Percentiles rank a stretch among this genome's conserved stretches.
Conservation (phyloP, 1,140 invertebrate genomes). For the Mizuhopecten yessoensis region DNA sequence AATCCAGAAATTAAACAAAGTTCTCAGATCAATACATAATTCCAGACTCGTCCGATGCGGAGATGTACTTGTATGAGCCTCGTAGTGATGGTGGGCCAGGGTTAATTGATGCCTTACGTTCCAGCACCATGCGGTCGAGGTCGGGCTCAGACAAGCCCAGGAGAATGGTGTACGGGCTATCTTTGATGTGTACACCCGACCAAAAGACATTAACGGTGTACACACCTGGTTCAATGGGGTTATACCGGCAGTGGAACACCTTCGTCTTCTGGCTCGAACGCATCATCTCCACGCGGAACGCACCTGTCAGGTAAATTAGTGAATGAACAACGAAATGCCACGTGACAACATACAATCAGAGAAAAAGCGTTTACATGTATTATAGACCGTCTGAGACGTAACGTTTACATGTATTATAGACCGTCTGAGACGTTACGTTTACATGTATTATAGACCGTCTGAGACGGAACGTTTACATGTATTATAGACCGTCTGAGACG, state of each 20-base stretch:
- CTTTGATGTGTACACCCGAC: constrained; percentile 93
- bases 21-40: not conserved
- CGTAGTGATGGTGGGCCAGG: not conserved
- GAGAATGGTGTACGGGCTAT: constrained; percentile 73
- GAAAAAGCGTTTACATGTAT: no score
- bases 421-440: no score
- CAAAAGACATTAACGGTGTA: constrained; percentile 98
- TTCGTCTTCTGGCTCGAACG: constrained; percentile 97
- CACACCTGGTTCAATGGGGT: constrained; percentile 99
- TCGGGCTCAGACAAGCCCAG: constrained; percentile 84
- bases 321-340: no score
- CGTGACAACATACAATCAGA: no score
- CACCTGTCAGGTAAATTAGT: constrained; percentile 57
- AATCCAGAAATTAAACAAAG: not conserved
- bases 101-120: not conserved
- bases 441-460: no score
- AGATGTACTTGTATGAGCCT: not conserved
- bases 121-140: constrained; percentile 59
- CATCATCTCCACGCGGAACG: constrained; percentile 78
- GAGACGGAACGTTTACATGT: no score
- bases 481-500: no score
- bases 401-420: no score
- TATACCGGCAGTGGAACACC: constrained; percentile 97
- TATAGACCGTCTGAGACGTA: no score
- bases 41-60: not conserved